Percentiles rank a stretch among this genome's conserved stretches.
phyloP scores from a whole-genome alignment of 2,797 vertebrate species.

The Gephyroberyx darwinii region DNA sequence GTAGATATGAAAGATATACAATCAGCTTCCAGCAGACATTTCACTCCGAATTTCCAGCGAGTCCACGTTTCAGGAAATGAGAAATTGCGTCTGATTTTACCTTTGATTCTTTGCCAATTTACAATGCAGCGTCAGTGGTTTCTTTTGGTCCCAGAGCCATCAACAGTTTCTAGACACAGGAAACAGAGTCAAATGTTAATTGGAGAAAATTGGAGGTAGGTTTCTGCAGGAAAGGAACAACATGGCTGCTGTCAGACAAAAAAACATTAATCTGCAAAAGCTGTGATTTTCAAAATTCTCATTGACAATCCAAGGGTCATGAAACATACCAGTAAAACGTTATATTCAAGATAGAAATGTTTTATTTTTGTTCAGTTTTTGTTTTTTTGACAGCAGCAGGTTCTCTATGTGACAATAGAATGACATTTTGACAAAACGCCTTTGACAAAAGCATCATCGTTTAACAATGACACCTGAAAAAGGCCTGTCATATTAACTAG shows the following conservation, averaged over 20 bases:
- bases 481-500: constrained; percentile 49
- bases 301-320: neutral
- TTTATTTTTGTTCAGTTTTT: neutral
- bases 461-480: constrained; percentile 38
- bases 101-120: constrained; percentile 20
- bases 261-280: neutral
- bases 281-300: neutral
- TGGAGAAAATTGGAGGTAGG: neutral
- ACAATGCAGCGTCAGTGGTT: neutral
- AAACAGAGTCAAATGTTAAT: neutral
- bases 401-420: neutral
- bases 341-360: too few relatives aligned
- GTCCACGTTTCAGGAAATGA: constrained; percentile 33
- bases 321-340: neutral
- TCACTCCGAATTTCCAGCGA: neutral
- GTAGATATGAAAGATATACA: constrained; percentile 41
- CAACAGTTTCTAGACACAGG: constrained; percentile 4
- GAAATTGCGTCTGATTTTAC: constrained; percentile 32
- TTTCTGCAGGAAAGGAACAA: neutral
- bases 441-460: constrained; percentile 12
- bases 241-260: neutral
- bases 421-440: neutral
- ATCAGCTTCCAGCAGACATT: neutral
- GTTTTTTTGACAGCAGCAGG: neutral
- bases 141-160: constrained; percentile 13